These are phyloP conservation scores for Sesamia inferens DNA, from an alignment of 2,888 invertebrate genomes.

Conservation along the genomic window DNA sequence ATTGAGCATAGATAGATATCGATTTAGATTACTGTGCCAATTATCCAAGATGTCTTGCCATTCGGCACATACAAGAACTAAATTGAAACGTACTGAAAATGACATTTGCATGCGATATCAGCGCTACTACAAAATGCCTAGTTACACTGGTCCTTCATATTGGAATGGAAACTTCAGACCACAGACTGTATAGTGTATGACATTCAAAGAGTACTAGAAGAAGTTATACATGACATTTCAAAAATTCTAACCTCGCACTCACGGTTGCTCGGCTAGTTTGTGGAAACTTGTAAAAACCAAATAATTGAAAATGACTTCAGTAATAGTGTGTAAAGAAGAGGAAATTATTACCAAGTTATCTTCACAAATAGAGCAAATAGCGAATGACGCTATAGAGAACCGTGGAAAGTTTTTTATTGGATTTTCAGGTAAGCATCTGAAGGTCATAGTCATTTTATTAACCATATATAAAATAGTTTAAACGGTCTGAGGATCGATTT, in stretches of 20 bases:
- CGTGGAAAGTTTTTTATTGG: constrained; percentile 93
- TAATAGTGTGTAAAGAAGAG: constrained; percentile 87
- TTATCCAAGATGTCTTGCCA: constrained; percentile 2
- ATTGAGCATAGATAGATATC: not conserved
- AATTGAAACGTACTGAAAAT: not conserved
- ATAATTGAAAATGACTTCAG: constrained; percentile 80
- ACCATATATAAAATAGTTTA: not conserved
- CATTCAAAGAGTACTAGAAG: too few species aligned
- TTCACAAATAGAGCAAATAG: constrained; percentile 91
- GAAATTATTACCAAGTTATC: constrained; percentile 91
- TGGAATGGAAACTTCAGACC: constrained; percentile 22
- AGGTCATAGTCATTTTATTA: constrained; percentile 44
- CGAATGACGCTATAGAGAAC: constrained; percentile 91
- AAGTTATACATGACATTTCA: constrained; percentile 31
- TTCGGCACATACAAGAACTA: not conserved
- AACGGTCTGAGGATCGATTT: not conserved
- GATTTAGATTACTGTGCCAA: not conserved
- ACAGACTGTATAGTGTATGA: too few species aligned
- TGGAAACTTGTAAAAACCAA: constrained; percentile 30
- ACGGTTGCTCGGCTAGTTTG: constrained; percentile 19
- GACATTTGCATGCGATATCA: not conserved
- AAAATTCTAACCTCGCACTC: constrained; percentile 52
- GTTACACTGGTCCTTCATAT: not conserved
- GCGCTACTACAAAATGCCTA: constrained; percentile 3
- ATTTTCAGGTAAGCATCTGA: constrained; percentile 92